phyloP scores from a whole-genome alignment of 2,113 vertebrate species.

The Lophius piscatorius region DNA sequence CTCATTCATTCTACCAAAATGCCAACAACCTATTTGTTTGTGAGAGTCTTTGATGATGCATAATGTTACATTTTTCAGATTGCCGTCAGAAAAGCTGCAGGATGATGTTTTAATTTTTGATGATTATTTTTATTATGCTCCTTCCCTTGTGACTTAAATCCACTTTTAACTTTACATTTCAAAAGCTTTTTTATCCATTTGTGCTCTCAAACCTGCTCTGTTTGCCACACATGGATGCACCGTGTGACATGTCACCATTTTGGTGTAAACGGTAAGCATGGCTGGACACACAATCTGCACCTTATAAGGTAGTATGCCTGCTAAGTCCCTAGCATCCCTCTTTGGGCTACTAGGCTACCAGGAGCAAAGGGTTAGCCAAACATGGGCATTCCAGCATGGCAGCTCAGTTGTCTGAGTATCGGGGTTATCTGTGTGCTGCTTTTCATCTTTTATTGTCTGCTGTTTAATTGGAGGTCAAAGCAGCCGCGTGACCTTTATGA shows the following conservation, averaged over 20 bases:
- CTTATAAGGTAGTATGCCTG: conserved; percentile 85
- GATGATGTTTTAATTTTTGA: too few species aligned
- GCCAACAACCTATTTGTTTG: too few species aligned
- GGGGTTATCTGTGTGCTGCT: conserved; percentile 62
- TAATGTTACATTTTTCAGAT: too few species aligned
- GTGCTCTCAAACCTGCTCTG: not conserved
- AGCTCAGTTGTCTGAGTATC: conserved; percentile 49
- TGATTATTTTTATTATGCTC: too few species aligned
- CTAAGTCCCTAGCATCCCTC: conserved; percentile 82
- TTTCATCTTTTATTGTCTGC: conserved; percentile 68
- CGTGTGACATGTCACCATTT: conserved; percentile 54
- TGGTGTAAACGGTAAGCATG: conserved; percentile 72
- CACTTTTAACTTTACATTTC: too few species aligned
- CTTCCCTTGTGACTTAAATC: too few species aligned
- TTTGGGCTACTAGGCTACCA: conserved; percentile 69
- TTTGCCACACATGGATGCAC: conserved; percentile 43
- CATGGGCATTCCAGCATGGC: conserved; percentile 76
- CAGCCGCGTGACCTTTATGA: conserved; percentile 30
- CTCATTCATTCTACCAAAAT: too few species aligned
- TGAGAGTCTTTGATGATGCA: too few species aligned
- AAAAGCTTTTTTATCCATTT: not conserved
- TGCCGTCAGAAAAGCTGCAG: too few species aligned
- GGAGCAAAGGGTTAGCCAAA: conserved; percentile 78
- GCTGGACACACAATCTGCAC: conserved; percentile 79
- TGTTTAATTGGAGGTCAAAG: conserved; percentile 51